These are phyloP conservation scores for Ceyx melanurus DNA, from an alignment of 2,113 vertebrate genomes.

Conservation along the genomic window DNA sequence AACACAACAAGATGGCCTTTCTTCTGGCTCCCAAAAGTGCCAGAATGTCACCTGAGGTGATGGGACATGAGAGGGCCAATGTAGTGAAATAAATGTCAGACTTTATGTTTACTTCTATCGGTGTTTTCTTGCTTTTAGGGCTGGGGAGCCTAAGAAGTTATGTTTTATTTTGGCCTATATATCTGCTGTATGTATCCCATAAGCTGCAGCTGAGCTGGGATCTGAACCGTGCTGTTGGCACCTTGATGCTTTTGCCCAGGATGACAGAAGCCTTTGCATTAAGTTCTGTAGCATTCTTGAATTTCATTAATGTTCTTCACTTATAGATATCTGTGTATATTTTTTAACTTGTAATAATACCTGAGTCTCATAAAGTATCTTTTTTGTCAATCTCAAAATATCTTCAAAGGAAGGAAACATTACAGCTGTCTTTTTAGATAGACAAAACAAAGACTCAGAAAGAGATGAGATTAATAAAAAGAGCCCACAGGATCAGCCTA, in stretches of 20 bases:
- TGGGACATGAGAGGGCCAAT: not conserved
- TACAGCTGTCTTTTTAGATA: not conserved
- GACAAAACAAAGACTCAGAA: not conserved
- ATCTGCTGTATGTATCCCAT: not conserved
- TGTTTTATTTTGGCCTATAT: not conserved
- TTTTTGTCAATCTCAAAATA: not conserved
- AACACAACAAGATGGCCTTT: not conserved
- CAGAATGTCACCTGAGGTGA: not conserved
- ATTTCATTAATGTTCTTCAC: not conserved
- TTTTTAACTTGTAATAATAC: not conserved
- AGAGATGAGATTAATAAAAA: not conserved
- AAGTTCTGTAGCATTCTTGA: not conserved
- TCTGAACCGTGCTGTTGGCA: not conserved
- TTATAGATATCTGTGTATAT: not conserved
- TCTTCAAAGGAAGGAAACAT: not conserved
- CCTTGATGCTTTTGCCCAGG: rapidly evolving
- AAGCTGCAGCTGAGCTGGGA: not conserved
- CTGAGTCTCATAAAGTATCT: not conserved
- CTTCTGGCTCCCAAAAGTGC: not conserved
- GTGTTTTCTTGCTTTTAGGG: not conserved
- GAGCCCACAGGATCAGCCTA: not conserved
- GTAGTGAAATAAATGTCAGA: not conserved
- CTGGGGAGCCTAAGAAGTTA: not conserved
- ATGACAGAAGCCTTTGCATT: not conserved
- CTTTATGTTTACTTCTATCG: not conserved